Base-by-base conservation (phyloP, 2,888 invertebrate genomes). In the Xestia sexstrigata region DNA sequence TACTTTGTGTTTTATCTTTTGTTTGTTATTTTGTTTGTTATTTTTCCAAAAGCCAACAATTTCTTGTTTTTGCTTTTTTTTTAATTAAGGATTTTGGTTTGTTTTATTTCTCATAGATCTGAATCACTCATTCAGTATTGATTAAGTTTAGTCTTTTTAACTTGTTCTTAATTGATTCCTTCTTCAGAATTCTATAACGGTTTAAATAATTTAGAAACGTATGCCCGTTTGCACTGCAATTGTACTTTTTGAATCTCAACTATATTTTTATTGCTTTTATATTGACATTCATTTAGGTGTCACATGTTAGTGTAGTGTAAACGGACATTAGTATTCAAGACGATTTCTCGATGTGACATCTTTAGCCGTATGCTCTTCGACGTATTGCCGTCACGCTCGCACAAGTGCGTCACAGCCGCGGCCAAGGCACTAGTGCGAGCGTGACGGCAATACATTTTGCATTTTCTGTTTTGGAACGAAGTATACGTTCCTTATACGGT, bases 31-130 rank as follows among this genome's bases (percentile, higher is more conserved):
- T 67, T 42, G 8, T 49, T 47, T n/a, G 2, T 23, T 39, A 20
- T 78, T 65, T 45, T 20, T 66, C 23, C 0, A 58, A 30, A 30
- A 11, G 3, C 5, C 0, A 35, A 9, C 30, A 49, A 49, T 70
- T 69, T 49, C 49, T 79, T 77, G 9, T 42, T 20, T n/a, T 39
- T 79, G 79, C 7, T 42, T 20, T n/a, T 39, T 23, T 17, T 17
- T n/a, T n/a, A n/a, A n/a, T n/a, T n/a, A n/a, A n/a, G n/a, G n/a
- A 30, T 60, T 30, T 60, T 35, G 9, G 1, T 9, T 62, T 62
- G 20, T 62, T 62, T 62, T 62, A 62, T 20, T 62, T 11, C 9
- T 20, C 62, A 62, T 62, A 20, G 62, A 62, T 35, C 5, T 17
- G 17, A 17, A 60, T 58, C 55, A 55, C 55, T 58, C 26, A 26